A percentile compares a stretch with the other conserved stretches of the same genome.
Conservation (phyloP, 30 jellyfish, hydroid and myxozoan species). For the Aurelia sp. region DNA sequence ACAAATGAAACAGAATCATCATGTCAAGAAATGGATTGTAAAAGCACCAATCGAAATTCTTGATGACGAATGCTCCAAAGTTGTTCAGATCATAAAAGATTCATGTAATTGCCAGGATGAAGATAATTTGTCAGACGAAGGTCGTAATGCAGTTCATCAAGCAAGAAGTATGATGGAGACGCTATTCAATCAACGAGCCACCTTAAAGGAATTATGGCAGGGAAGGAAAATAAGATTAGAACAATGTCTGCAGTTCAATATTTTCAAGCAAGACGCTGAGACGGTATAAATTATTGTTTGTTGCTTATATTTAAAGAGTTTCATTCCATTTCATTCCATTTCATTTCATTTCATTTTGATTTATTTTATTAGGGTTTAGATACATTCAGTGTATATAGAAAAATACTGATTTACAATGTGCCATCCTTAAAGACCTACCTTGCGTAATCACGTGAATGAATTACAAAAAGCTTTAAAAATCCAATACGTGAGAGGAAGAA, state of each 20-base stretch:
- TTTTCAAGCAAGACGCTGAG: slow-evolving; percentile 93
- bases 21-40: slow-evolving; percentile 93
- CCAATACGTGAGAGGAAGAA: no score
- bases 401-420: no score
- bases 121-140: slow-evolving; percentile 81
- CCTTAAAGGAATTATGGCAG: slow-evolving; percentile 88
- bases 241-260: slow-evolving; percentile 85
- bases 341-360: no score
- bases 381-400: no score
- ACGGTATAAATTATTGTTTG: slow-evolving; percentile 60
- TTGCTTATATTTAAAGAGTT: neutral
- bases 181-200: slow-evolving; percentile 70
- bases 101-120: slow-evolving; percentile 78
- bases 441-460: no score
- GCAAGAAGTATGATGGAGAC: slow-evolving; percentile 89
- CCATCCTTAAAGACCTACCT: no score
- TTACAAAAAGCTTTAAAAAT: no score
- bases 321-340: no score
- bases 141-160: slow-evolving; percentile 78
- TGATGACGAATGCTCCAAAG: slow-evolving; percentile 78
- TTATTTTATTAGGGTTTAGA: no score
- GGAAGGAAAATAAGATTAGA: slow-evolving; percentile 81
- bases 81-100: slow-evolving; percentile 63
- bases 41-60: slow-evolving; percentile 96
- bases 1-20: slow-evolving; percentile 91